phyloP scores from a whole-genome alignment of 1,140 invertebrate species.

The Lasioglossum baleicum region DNA sequence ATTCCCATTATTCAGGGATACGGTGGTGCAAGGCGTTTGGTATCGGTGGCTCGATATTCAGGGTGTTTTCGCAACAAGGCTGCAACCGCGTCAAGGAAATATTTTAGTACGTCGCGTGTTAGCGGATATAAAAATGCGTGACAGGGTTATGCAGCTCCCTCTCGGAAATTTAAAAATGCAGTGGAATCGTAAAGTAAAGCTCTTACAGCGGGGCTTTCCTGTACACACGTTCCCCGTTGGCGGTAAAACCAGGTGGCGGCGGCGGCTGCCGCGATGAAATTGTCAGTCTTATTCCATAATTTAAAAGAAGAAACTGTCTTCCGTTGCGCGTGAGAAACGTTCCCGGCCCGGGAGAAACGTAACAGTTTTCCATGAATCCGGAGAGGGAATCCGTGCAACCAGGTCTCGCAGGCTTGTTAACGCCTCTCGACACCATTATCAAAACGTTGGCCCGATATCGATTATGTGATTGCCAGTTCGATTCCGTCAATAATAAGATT shows the following conservation, averaged over 20 bases:
- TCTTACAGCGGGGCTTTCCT: background rate
- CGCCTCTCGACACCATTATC: slow-evolving; percentile 8
- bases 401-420: slow-evolving; percentile 6
- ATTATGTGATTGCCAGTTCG: slow-evolving; percentile 9
- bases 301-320: background rate
- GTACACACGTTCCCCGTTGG: background rate
- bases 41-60: background rate
- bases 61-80: background rate
- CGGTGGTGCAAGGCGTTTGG: too few relatives aligned
- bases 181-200: slow-evolving; percentile 6
- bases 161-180: background rate
- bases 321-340: slow-evolving; percentile 19
- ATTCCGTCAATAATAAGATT: background rate
- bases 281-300: slow-evolving; percentile 28
- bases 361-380: slow-evolving; percentile 16
- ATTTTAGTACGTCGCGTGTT: background rate
- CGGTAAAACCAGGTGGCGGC: background rate
- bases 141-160: background rate
- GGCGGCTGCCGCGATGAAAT: slow-evolving; percentile 29
- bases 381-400: slow-evolving; percentile 2
- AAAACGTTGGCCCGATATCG: slow-evolving; percentile 10
- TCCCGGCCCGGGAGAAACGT: background rate
- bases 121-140: slow-evolving; percentile 6
- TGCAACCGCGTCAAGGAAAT: background rate
- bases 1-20: too few relatives aligned